A percentile compares a stretch with the other conserved stretches of the same genome.
phyloP scores from a whole-genome alignment of 92 coral and sea anemone genomes.

The Pocillopora grandis region DNA sequence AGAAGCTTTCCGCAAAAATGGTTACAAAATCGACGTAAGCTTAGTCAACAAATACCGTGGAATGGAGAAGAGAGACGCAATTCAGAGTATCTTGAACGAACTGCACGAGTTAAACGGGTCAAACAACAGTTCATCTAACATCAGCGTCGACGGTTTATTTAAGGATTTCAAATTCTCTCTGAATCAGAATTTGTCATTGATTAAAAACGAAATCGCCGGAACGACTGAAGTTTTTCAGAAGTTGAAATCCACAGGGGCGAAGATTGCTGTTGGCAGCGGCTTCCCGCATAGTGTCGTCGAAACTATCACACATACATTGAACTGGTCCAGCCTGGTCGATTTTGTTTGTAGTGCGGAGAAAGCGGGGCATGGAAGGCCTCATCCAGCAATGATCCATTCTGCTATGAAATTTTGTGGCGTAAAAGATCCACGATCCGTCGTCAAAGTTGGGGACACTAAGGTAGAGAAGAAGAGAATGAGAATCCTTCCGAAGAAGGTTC shows the following conservation, averaged over 20 bases:
- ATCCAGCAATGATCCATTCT: slow-evolving; percentile 92
- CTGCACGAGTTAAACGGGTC: not conserved
- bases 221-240: slow-evolving; percentile 69
- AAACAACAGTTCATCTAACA: slow-evolving; percentile 12
- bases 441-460: slow-evolving; percentile 91
- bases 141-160: slow-evolving; percentile 61
- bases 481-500: no score
- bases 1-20: slow-evolving; percentile 78
- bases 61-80: slow-evolving; percentile 91
- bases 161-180: slow-evolving; percentile 73
- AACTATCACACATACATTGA: slow-evolving; percentile 59
- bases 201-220: slow-evolving; percentile 88
- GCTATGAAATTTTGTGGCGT: slow-evolving; percentile 80
- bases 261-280: slow-evolving; percentile 92
- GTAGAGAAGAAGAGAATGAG: no score
- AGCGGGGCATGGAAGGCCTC: slow-evolving; percentile 90
- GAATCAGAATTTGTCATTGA: slow-evolving; percentile 57
- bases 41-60: slow-evolving; percentile 90
- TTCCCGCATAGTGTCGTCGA: slow-evolving; percentile 92
- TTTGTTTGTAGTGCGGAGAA: slow-evolving; percentile 87
- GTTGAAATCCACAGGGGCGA: slow-evolving; percentile 68
- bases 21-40: slow-evolving; percentile 57
- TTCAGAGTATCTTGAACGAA: slow-evolving; percentile 45
- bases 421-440: slow-evolving; percentile 62
- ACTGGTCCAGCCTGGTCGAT: slow-evolving; percentile 78